Evolutionary conservation across 2,888 invertebrate genomes (phyloP).

Genomic region (Bugula neritina): DNA sequence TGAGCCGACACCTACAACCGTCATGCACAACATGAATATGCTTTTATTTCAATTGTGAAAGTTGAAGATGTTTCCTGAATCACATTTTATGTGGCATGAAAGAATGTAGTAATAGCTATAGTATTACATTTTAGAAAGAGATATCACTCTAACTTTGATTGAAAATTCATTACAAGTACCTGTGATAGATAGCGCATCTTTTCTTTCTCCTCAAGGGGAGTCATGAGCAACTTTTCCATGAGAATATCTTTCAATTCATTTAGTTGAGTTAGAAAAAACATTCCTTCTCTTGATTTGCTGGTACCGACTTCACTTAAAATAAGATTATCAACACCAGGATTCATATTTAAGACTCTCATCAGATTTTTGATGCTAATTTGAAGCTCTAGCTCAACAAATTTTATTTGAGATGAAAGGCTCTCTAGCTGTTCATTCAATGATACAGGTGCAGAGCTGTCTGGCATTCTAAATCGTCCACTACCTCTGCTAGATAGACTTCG

Average conservation of each 20-base stretch:
- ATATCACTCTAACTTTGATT: too few species aligned
- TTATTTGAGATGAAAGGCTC: background rate
- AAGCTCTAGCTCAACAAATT: conserved; percentile 13
- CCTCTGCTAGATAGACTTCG: conserved; percentile 1
- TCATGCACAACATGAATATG: too few species aligned
- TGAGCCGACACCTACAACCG: conserved; percentile 34
- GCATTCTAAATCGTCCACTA: background rate
- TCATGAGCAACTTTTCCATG: conserved; percentile 47
- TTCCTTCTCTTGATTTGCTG: conserved; percentile 31
- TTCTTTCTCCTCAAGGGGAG: conserved; percentile 50
- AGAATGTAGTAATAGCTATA: too few species aligned
- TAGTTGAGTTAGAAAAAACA: conserved; percentile 37
- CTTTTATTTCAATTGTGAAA: too few species aligned
- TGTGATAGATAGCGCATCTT: conserved; percentile 46
- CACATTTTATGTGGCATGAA: too few species aligned
- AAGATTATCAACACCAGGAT: conserved; percentile 42
- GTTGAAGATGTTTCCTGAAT: too few species aligned
- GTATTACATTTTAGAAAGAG: too few species aligned
- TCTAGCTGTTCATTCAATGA: conserved; percentile 22
- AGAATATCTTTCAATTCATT: conserved; percentile 47
- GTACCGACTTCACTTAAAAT: conserved; percentile 35
- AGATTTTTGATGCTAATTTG: conserved; percentile 38
- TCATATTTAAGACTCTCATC: conserved; percentile 41
- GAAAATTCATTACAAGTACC: too few species aligned
- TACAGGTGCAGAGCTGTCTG: background rate